Evolutionary conservation across 2,888 invertebrate genomes (phyloP), one percentile per base, ranked within the genome.

Genomic region (Lomographa bimaculata): DNA sequence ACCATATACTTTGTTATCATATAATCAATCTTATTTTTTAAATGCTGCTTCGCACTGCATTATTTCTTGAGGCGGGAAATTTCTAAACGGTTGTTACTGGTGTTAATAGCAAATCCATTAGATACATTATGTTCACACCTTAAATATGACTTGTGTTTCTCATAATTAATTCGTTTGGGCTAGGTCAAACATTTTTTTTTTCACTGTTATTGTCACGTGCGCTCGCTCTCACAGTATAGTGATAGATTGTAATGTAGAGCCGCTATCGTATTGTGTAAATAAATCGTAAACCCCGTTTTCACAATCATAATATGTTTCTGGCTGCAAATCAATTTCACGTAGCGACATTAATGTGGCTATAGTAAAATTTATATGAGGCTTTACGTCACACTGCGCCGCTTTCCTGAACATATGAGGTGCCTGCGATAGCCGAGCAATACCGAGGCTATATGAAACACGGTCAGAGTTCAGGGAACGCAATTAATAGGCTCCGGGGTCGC

Each of bases 261-360:
- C 72, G 78, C 75, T 85, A 84, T 78, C 67, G 81, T 76, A 70
- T 72, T 80, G 82, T 83, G 85, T 83, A 86, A 89, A 87, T 87
- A 89, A 86, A 86, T 84, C 87, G 87, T 89, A 89, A 89, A 89
- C 87, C 89, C 81, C 80, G 71, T 89, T 89, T 89, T 84, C 89
- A 84, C 85, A 89, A 89, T 87, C 87, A 84, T 87, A 87, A 87
- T 87, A 87, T 85, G 86, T 86, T 89, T 86, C 83, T 84, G 85
- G 80, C 72, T 72, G 86, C 85, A 89, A 89, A 89, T 89, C 89
- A 87, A 87, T 87, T 89, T 89, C 87, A 85, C 85, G 85, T 86
- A 82, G 79, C 80, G 83, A 87, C 86, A 85, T 87, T 87, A 87
- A 89, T 87, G 83, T 83, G 79, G 72, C 75, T 77, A 85, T 84